Base-by-base conservation (phyloP, 2,888 invertebrate species). In the Athripsodes cinereus region DNA sequence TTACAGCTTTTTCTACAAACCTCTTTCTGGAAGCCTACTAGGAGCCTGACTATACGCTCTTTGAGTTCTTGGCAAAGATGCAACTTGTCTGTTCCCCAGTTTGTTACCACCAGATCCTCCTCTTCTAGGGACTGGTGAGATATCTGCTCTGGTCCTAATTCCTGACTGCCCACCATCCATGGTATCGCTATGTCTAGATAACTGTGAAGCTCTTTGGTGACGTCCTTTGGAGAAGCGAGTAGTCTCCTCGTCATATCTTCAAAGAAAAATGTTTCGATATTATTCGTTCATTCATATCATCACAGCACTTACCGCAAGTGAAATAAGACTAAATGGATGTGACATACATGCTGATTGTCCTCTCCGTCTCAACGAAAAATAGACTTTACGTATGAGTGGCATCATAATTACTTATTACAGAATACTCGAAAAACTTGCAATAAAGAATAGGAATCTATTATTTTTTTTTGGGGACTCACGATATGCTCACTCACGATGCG, bases 211-310 rank as follows among this genome's bases (percentile, higher is more conserved):
- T 2, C 70, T 67, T 19, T 67, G 22, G 1, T 70, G 68, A 1
- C 72, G 70, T 13, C 66, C 64, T 6, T 73, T 70, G 0, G 70
- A 70, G 63, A 74, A 76, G 65, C 72, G 72, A 67, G 76, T 75
- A 1, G 75, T 76, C 40, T 78, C 77, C 66, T 78, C 78, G 0
- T 76, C 73, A 53, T 78, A 78, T 63, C 78, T 78, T 62, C 8
- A 20, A n/a, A 49, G 8, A 8, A 44, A n/a, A n/a, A n/a, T n/a
- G n/a, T n/a, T n/a, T n/a, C n/a, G n/a, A n/a, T n/a, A n/a, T n/a
- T n/a, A n/a, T n/a, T n/a, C n/a, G n/a, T n/a, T n/a, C n/a, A n/a
- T n/a, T n/a, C n/a, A n/a, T n/a, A n/a, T n/a, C n/a, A n/a, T n/a
- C n/a, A n/a, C n/a, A n/a, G n/a, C n/a, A n/a, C n/a, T n/a, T n/a